Evolutionary conservation across 2,113 vertebrate species (phyloP).

Genomic region (Oncorhynchus tshawytscha): DNA sequence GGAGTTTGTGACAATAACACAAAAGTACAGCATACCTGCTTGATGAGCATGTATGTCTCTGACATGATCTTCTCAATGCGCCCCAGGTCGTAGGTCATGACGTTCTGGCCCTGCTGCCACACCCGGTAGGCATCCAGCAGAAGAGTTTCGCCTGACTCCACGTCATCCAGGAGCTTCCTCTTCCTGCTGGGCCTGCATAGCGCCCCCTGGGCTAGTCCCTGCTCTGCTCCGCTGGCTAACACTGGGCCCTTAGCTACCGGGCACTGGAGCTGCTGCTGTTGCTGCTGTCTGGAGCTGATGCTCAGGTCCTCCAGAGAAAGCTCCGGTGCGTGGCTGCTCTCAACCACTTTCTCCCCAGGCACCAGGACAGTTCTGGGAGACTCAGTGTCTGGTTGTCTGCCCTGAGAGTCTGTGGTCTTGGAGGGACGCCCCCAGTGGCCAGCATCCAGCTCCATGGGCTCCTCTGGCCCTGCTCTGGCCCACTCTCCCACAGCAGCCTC

Average conservation of each 20-base stretch:
- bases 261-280: conserved; percentile 47
- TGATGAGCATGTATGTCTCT: conserved; percentile 98
- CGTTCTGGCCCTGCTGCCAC: conserved; percentile 98
- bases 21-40: conserved; percentile 77
- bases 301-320: conserved; percentile 94
- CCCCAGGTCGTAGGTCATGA: conserved; percentile 89
- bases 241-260: conserved; percentile 39
- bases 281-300: conserved; percentile 82
- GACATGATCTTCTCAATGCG: conserved; percentile 98
- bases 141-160: conserved; percentile 87
- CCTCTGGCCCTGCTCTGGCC: conserved; percentile 62
- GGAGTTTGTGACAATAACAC: background rate
- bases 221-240: conserved; percentile 51
- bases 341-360: conserved; percentile 70
- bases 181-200: conserved; percentile 80
- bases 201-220: conserved; percentile 12
- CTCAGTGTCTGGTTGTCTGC: conserved; percentile 55
- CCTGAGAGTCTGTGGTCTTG: conserved; percentile 57
- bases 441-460: conserved; percentile 87
- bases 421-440: conserved; percentile 67
- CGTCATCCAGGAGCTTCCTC: conserved; percentile 83
- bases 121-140: conserved; percentile 93
- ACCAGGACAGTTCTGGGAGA: conserved; percentile 37
- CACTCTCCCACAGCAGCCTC: conserved; percentile 62
- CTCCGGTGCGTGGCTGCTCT: conserved; percentile 79